Base-by-base conservation (phyloP, 2,888 invertebrate genomes). In the Athripsodes cinereus region DNA sequence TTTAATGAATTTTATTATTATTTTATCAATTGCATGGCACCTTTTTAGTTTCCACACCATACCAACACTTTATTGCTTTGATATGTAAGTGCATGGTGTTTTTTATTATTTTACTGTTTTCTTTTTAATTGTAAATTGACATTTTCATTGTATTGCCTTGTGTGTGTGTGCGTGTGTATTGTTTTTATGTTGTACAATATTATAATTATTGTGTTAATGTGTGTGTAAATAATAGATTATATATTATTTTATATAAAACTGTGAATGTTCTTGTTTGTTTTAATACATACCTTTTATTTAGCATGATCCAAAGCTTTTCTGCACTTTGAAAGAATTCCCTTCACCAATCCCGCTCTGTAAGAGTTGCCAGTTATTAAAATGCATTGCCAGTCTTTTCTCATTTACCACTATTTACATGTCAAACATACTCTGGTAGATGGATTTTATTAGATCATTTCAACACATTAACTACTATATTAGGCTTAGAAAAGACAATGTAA, bases 41-140 rank as follows among this genome's bases (percentile, higher is more conserved):
- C 3, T 40, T 8, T 58, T 50, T 73, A 71, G 70, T 69, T 71
- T 74, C 74, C 74, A 74, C 75, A 75, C 74, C 49, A 55, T 62
- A 72, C 67, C 70, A 70, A 71, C 72, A 70, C 69, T 71, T 71
- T 65, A 69, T 69, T 69, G 70, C 72, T 67, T 70, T 71, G 70
- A 68, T 74, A 69, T 74, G 71, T 76, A 75, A 76, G 76, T 79
- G 78, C 79, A 79, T 78, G 78, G 76, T 75, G 21, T 65, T 64
- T 58, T 61, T 59, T 55, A 61, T 65, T 60, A 40, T 40, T 40
- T 62, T 64, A 61, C 57, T 53, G 46, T 64, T 34, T 64, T 53
- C 57, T 51, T n/a, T n/a, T n/a, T n/a, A n/a, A n/a, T n/a, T n/a
- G n/a, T n/a, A n/a, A n/a, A n/a, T n/a, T n/a, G n/a, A n/a, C n/a